Evolutionary conservation across 2,113 vertebrate genomes (phyloP).

Genomic region (Gymnarchus niloticus): DNA sequence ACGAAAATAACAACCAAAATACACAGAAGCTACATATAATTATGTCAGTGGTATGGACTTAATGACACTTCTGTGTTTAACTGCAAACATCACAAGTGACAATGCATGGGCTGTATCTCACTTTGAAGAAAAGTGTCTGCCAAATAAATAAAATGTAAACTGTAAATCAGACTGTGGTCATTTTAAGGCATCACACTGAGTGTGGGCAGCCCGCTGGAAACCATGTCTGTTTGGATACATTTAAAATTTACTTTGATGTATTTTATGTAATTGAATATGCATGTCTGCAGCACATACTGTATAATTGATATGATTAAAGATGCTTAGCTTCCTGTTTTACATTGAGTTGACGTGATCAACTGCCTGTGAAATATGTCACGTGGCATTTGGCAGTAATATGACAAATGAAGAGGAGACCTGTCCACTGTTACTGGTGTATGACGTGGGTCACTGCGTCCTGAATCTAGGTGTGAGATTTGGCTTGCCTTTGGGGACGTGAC

Average conservation of each 20-base stretch:
- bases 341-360: neutral
- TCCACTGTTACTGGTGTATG: neutral
- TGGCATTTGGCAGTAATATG: too few relatives aligned
- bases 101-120: neutral
- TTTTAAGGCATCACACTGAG: neutral
- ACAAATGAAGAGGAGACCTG: neutral
- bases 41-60: neutral
- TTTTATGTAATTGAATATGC: neutral
- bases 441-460: constrained; percentile 30
- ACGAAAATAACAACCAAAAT: neutral
- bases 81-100: neutral
- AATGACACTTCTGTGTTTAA: neutral
- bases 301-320: neutral
- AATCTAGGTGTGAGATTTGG: constrained; percentile 35
- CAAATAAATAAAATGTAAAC: too few relatives aligned
- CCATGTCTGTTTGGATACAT: neutral
- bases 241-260: neutral
- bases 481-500: constrained; percentile 59
- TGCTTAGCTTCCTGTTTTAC: neutral
- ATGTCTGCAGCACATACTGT: neutral
- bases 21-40: neutral
- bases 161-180: neutral
- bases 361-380: neutral
- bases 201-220: neutral
- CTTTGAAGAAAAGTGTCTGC: too few relatives aligned